These are phyloP conservation scores for Cryptomyrus ogoouensis DNA, from an alignment of 2,113 vertebrate species.

Conservation along the genomic window DNA sequence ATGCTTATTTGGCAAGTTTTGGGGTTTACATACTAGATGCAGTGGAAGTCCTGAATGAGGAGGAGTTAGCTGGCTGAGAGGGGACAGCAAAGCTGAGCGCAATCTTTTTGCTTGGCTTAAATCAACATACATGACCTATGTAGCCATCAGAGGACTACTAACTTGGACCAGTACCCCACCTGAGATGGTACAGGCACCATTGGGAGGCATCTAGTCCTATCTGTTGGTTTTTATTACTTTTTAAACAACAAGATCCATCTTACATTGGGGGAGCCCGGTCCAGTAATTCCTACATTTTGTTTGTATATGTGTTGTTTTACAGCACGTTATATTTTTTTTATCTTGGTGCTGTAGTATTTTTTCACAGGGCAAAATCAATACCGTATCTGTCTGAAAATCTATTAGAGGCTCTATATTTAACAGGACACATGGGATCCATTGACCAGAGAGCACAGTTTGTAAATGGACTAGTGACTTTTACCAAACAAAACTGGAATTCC, in stretches of 20 bases:
- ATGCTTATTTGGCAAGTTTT: background rate
- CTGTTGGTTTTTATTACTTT: background rate
- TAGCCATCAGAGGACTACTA: background rate
- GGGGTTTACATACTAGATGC: background rate
- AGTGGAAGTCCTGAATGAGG: background rate
- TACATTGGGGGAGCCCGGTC: background rate
- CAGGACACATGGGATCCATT: constrained; percentile 15
- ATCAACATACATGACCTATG: background rate
- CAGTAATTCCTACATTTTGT: background rate
- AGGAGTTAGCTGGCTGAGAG: background rate
- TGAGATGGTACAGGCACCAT: background rate
- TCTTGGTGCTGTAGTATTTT: constrained; percentile 24
- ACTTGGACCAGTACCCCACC: background rate
- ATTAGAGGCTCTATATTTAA: constrained; percentile 29
- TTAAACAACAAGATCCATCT: background rate
- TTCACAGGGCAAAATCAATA: constrained; percentile 35
- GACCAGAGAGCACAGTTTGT: constrained; percentile 24
- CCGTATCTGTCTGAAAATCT: constrained; percentile 33
- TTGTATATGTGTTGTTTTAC: background rate
- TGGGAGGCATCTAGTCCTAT: background rate
- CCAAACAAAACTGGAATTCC: constrained; percentile 42
- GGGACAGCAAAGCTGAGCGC: background rate
- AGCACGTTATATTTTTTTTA: constrained; percentile 30
- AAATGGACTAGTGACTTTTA: constrained; percentile 33
- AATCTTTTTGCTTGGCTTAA: background rate